These are phyloP conservation scores for Cepaea nemoralis DNA, from an alignment of 1,140 invertebrate genomes.

Conservation along the genomic window DNA sequence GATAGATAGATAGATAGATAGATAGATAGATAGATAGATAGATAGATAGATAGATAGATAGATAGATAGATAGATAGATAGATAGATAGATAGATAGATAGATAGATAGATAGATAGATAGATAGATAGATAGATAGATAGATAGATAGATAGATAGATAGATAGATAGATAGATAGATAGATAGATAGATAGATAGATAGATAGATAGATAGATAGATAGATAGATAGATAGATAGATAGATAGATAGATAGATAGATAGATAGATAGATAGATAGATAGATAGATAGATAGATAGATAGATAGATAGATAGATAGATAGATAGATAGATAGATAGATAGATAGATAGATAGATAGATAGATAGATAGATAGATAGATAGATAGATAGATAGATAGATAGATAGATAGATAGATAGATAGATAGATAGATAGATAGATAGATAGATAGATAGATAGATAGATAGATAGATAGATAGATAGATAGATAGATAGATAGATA, in stretches of 20 bases:
- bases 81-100: slow-evolving; percentile 22
- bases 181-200: not conserved
- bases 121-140: too few species aligned
- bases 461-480: not conserved
- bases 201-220: not conserved
- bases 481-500: slow-evolving; percentile 9
- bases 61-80: slow-evolving; percentile 1
- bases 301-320: slow-evolving; percentile 19
- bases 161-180: not conserved
- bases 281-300: not conserved
- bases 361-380: too few species aligned
- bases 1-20: slow-evolving; percentile 14
- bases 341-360: too few species aligned
- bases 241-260: not conserved
- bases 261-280: not conserved
- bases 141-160: not conserved
- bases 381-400: not conserved
- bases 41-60: too few species aligned
- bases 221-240: not conserved
- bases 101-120: not conserved
- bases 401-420: not conserved
- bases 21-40: not conserved
- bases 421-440: not conserved
- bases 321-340: slow-evolving; percentile 21
- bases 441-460: not conserved